phyloP scores from a whole-genome alignment of 53 echinoderm and acorn worm genomes.

The Holothuria scabra region DNA sequence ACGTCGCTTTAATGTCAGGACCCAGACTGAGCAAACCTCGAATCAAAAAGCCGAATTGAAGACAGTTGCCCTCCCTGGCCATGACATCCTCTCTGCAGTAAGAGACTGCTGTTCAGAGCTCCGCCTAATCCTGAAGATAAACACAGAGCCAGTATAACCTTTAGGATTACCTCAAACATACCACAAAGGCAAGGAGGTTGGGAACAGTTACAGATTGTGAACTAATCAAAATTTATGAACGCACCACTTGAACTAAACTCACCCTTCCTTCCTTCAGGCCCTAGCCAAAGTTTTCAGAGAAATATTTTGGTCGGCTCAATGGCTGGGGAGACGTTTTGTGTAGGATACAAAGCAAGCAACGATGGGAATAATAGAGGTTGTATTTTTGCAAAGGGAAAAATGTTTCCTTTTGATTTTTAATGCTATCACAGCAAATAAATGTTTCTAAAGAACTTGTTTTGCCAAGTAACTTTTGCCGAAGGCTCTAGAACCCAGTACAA shows the following conservation, averaged over 20 bases:
- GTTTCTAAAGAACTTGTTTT: constrained; percentile 44
- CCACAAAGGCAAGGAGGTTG: constrained; percentile 15
- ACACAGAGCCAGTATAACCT: constrained; percentile 12
- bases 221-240: no score
- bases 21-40: constrained; percentile 2
- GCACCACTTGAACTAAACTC: no score
- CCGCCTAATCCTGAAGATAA: constrained; percentile 16
- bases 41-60: constrained; percentile 34
- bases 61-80: neutral
- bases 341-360: neutral
- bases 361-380: constrained; percentile 13
- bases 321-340: constrained; percentile 13
- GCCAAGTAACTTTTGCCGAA: constrained; percentile 34
- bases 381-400: constrained; percentile 26
- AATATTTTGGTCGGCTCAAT: constrained; percentile 9
- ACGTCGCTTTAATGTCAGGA: no score
- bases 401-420: constrained; percentile 37
- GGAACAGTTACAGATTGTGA: constrained; percentile 38
- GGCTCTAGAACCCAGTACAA: neutral
- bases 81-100: neutral
- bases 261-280: no score
- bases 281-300: no score
- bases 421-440: neutral
- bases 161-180: constrained; percentile 3
- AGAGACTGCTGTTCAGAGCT: neutral